A percentile compares a stretch with the other conserved stretches of the same genome.
phyloP scores from a whole-genome alignment of 2,113 vertebrate species.

The Platysternon megacephalum region DNA sequence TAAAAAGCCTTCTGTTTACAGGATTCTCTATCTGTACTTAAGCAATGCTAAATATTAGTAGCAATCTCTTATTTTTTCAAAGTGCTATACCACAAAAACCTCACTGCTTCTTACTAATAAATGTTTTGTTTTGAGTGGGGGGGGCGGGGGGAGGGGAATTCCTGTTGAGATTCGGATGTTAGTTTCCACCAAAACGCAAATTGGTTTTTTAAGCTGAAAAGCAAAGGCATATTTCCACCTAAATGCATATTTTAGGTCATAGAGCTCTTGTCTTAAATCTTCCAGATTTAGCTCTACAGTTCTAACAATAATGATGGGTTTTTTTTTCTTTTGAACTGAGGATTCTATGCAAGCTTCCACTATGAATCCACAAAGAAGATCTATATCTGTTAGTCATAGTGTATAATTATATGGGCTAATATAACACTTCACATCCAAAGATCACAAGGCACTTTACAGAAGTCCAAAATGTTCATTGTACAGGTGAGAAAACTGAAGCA shows the following conservation, averaged over 20 bases:
- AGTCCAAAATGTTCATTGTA: neutral
- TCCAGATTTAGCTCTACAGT: neutral
- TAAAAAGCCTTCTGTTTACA: neutral
- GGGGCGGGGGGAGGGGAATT: too few relatives aligned
- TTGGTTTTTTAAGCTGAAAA: neutral
- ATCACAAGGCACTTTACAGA: neutral
- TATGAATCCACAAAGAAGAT: neutral
- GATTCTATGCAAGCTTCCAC: neutral
- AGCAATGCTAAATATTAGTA: neutral
- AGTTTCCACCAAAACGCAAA: neutral
- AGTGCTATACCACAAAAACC: neutral
- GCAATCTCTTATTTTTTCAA: neutral
- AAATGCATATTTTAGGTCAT: neutral
- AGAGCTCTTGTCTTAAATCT: neutral
- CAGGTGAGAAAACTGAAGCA: neutral
- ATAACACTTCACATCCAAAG: neutral
- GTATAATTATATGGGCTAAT: too few relatives aligned
- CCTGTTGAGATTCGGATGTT: neutral
- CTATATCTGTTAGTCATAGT: neutral
- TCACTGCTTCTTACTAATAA: neutral
- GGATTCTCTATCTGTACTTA: neutral
- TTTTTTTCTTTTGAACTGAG: neutral
- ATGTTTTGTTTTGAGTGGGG: neutral
- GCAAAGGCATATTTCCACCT: too few relatives aligned
- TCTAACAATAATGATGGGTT: neutral